Evolutionary conservation across 1,140 invertebrate genomes (phyloP), one percentile per base, ranked within the genome.

Genomic region (Drosophila pseudoobscura): DNA sequence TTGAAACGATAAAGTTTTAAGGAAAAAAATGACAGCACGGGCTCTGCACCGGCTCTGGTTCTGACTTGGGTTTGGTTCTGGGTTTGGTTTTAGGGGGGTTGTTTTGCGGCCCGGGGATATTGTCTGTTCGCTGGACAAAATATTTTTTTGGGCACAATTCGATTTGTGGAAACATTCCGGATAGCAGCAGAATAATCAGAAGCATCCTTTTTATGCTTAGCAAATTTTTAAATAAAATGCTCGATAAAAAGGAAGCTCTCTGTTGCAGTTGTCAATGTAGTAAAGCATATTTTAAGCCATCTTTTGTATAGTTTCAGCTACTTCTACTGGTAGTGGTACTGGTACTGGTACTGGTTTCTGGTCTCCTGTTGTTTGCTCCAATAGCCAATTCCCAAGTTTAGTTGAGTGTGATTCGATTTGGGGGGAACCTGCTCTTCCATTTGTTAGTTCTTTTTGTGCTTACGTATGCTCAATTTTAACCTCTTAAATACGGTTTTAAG

Each of bases 231-330:
- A 0, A 26, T 26, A 24, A 9, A 35, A 4, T 24, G 2, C 41
- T 45, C 29, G 44, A 76, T 87, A 88, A 91, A 90, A 89, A 78
- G 80, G 80, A 85, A 65, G 85, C 75, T 75, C 74, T 89, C 87
- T 89, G 78, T 88, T 89, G 85, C 75, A 75, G 41, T 56, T 66
- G 68, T 89, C 72, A 91, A 91, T 91, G 90, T 91, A 91, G 90
- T 91, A 91, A 91, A 91, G 90, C 90, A 91, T 91, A 91, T 91
- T 91, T 91, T 91, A 91, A 91, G 89, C 90, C 90, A 91, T 91
- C 90, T 91, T 91, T 79, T 85, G 87, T 85, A 89, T 74, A 89
- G 83, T 85, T 87, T 56, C 35, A 65, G 3, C 15, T 54, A 29
- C 41, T 55, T 7, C 15, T 45, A 55, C 9, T 39, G 35, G 35